Evolutionary conservation across 2,888 invertebrate species (phyloP).

Genomic region (Scotopteryx bipunctaria): DNA sequence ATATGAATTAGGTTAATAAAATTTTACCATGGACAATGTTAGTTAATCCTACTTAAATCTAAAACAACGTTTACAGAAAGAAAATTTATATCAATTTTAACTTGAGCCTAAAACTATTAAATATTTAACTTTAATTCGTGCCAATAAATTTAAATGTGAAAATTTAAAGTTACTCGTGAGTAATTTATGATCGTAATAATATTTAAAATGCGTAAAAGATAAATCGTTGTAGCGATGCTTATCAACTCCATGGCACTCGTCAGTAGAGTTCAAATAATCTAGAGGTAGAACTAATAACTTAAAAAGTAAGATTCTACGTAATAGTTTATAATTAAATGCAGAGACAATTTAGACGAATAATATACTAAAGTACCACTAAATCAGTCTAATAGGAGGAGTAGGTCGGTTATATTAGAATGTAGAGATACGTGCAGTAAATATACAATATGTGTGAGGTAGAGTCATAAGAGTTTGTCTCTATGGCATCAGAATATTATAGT

Average conservation of each 20-base stretch:
- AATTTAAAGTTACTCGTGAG: conserved; percentile 59
- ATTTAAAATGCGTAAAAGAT: conserved; percentile 65
- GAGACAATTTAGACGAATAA: conserved; percentile 48
- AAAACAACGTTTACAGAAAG: conserved; percentile 49
- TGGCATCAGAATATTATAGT: conserved; percentile 33
- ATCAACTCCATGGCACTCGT: conserved; percentile 47
- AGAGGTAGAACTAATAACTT: conserved; percentile 50
- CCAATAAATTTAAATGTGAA: conserved; percentile 73
- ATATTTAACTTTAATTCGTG: conserved; percentile 55
- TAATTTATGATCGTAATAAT: conserved; percentile 44
- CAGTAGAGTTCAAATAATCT: conserved; percentile 45
- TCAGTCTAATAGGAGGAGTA: conserved; percentile 80
- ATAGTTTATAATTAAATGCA: conserved; percentile 62
- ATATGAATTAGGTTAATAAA: conserved; percentile 27
- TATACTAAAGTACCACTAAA: conserved; percentile 74
- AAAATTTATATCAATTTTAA: conserved; percentile 52
- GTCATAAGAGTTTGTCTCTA: conserved; percentile 41
- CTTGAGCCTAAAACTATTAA: conserved; percentile 62
- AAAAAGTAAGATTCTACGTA: conserved; percentile 52
- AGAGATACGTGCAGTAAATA: conserved; percentile 60
- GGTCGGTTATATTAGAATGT: conserved; percentile 56
- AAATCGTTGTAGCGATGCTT: conserved; percentile 74
- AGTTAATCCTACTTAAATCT: conserved; percentile 37
- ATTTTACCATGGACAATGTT: conserved; percentile 28
- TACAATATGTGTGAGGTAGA: conserved; percentile 66